Percentiles rank a stretch among this genome's conserved stretches.
Evolutionary conservation across 2,113 vertebrate genomes (phyloP).

Genomic region (Paramisgurnus dabryanus): DNA sequence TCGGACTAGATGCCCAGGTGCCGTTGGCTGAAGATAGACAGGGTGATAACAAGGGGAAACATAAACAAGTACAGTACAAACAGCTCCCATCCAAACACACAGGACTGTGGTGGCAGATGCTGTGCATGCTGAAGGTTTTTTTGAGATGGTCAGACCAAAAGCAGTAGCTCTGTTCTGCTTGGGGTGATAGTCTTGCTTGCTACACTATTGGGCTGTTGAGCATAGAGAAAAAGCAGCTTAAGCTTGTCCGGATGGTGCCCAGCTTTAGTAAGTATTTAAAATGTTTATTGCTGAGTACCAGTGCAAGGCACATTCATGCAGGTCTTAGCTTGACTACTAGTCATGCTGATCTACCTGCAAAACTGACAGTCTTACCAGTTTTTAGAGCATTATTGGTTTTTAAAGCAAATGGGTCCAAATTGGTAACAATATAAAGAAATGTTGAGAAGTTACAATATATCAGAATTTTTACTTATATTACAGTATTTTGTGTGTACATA

Average conservation of each 20-base stretch:
- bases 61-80: background rate
- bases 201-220: background rate
- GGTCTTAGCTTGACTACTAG: background rate
- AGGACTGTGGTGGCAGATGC: constrained; percentile 26
- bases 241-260: background rate
- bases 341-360: background rate
- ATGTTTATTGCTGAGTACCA: background rate
- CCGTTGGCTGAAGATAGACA: constrained; percentile 15
- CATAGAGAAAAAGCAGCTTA: background rate
- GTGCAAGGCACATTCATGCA: background rate
- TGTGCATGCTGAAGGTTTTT: constrained; percentile 12
- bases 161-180: constrained; percentile 5
- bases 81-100: constrained; percentile 26
- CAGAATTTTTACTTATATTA: no score
- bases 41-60: background rate
- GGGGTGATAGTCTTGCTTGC: background rate
- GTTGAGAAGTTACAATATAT: no score
- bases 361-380: no score
- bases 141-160: background rate
- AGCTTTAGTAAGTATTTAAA: background rate
- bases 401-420: no score
- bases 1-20: constrained; percentile 1
- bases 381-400: no score
- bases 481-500: no score
- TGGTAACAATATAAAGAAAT: no score